Percentiles rank a stretch among this genome's conserved stretches.
phyloP scores from a whole-genome alignment of 2,797 vertebrate species.

The Onychomys leucogaster region DNA sequence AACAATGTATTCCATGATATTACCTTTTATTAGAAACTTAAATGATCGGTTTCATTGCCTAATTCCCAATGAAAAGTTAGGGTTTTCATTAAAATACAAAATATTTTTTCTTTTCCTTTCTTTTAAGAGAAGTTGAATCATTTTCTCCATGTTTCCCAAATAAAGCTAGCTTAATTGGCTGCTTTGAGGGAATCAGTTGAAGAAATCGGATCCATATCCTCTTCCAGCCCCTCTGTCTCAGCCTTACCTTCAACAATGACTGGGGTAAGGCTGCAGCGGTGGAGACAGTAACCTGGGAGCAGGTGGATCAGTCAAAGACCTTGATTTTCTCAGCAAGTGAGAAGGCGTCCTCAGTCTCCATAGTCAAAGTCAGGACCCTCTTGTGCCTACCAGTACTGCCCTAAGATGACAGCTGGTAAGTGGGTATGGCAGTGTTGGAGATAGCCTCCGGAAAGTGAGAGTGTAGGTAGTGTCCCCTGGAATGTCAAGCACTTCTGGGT shows the following conservation, averaged over 20 bases:
- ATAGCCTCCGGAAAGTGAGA: too few relatives aligned
- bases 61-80: constrained; percentile 38
- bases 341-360: too few relatives aligned
- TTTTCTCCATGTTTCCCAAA: neutral
- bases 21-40: constrained; percentile 45
- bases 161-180: neutral
- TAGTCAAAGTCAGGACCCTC: neutral
- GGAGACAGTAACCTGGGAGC: too few relatives aligned
- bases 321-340: neutral
- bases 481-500: neutral
- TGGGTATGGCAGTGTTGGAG: neutral
- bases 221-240: neutral
- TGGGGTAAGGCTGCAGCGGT: neutral
- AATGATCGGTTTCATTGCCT: neutral
- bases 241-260: neutral
- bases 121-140: neutral
- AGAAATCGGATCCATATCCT: neutral
- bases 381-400: too few relatives aligned
- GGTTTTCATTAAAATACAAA: constrained; percentile 43
- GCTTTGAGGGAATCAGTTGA: neutral
- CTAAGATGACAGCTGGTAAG: neutral
- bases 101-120: neutral
- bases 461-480: too few relatives aligned
- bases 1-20: constrained; percentile 15
- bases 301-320: neutral